These are phyloP conservation scores for Apistogramma diplotaenia DNA, from an alignment of 2,113 vertebrate genomes.

Conservation along the genomic window DNA sequence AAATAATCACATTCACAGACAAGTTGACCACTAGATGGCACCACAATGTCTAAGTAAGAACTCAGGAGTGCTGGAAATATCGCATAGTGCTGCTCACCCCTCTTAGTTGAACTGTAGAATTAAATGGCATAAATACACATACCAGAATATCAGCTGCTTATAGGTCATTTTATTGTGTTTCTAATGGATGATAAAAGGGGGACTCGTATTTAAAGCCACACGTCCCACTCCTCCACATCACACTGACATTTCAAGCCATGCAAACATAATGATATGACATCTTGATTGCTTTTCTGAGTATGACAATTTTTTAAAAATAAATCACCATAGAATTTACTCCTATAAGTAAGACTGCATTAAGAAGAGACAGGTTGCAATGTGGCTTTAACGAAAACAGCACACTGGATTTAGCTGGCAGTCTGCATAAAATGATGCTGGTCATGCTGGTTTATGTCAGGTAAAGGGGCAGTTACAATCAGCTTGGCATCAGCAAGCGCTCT, in stretches of 20 bases:
- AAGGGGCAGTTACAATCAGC: too few relatives aligned
- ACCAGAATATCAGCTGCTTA: neutral
- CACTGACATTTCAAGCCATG: slow-evolving; percentile 26
- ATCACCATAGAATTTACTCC: neutral
- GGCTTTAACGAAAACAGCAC: neutral
- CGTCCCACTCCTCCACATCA: neutral
- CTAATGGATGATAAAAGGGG: slow-evolving; percentile 4
- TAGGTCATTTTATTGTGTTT: neutral
- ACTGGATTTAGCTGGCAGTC: neutral
- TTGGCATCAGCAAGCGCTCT: too few relatives aligned
- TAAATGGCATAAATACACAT: neutral
- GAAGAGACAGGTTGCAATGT: slow-evolving; percentile 10
- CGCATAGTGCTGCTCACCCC: neutral
- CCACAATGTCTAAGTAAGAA: neutral
- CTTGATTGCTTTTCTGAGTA: neutral
- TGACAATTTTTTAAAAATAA: neutral
- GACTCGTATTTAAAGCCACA: slow-evolving; percentile 23
- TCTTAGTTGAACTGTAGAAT: slow-evolving; percentile 7
- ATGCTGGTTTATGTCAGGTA: neutral
- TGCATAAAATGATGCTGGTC: neutral
- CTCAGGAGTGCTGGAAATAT: neutral
- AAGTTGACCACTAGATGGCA: slow-evolving; percentile 55
- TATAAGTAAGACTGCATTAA: slow-evolving; percentile 7
- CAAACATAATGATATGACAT: slow-evolving; percentile 14
- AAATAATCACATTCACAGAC: neutral